These are phyloP conservation scores for Pitta sordida DNA, from an alignment of 2,113 vertebrate genomes.

Conservation along the genomic window DNA sequence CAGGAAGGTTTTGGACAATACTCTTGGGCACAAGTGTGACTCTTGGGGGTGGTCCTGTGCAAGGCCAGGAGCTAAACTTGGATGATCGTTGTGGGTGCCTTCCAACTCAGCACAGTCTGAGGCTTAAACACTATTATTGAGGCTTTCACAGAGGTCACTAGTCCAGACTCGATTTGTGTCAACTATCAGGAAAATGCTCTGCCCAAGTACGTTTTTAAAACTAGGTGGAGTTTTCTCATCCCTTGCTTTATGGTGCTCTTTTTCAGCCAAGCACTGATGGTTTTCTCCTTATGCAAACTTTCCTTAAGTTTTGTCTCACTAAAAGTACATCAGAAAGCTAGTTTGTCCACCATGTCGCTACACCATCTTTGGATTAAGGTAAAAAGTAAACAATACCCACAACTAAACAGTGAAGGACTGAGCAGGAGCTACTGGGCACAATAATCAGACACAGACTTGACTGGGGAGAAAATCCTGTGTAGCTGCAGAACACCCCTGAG, in stretches of 20 bases:
- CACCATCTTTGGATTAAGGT: neutral
- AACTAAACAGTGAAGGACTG: neutral
- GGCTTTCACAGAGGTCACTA: neutral
- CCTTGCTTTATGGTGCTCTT: neutral
- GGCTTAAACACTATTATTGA: neutral
- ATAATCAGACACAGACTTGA: neutral
- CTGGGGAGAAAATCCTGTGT: neutral
- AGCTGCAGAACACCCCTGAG: neutral
- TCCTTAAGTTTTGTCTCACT: neutral
- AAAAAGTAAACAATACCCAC: neutral
- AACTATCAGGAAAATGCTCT: neutral
- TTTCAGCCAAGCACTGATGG: neutral
- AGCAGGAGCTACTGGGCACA: neutral
- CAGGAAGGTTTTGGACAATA: neutral
- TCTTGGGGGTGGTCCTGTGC: neutral
- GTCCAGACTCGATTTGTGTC: neutral
- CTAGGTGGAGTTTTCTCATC: neutral
- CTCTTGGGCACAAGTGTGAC: neutral
- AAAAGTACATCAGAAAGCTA: neutral
- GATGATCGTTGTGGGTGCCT: neutral
- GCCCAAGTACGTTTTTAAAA: neutral
- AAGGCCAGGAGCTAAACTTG: neutral
- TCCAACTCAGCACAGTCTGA: neutral
- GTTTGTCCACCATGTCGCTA: neutral
- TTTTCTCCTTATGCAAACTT: neutral